Evolutionary conservation across 2,113 vertebrate species (phyloP).

Genomic region (Oenanthe melanoleuca): DNA sequence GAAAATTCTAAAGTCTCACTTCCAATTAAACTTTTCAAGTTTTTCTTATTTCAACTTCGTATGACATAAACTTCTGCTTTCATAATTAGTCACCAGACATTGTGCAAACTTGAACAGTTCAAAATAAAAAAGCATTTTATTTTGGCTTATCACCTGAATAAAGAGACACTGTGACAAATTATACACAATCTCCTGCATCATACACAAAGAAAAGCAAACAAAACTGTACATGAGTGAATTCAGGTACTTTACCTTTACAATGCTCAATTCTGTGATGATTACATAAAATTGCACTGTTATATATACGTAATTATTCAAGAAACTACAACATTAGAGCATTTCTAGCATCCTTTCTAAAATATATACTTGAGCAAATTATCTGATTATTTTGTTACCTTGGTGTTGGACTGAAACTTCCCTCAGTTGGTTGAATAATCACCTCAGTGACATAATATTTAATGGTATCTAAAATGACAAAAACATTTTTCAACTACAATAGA

Average conservation of each 20-base stretch:
- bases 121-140: not conserved
- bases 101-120: not conserved
- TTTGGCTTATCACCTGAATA: not conserved
- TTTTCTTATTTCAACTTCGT: not conserved
- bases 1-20: not conserved
- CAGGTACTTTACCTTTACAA: not conserved
- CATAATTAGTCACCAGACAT: not conserved
- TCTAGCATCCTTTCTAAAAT: not conserved
- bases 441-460: slow-evolving; percentile 91
- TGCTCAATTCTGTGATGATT: not conserved
- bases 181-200: not conserved
- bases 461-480: slow-evolving; percentile 77
- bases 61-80: not conserved
- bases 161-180: not conserved
- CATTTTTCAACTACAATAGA: not conserved
- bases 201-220: not conserved
- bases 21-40: not conserved
- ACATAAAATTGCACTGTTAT: not conserved
- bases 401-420: slow-evolving; percentile 63
- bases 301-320: not conserved
- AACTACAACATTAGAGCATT: not conserved
- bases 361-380: not conserved
- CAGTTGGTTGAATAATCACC: slow-evolving; percentile 78
- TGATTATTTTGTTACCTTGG: slow-evolving; percentile 69
- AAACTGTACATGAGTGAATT: not conserved